These are phyloP conservation scores for Tortrix viridana DNA, from an alignment of 2,888 invertebrate genomes.

Conservation along the genomic window DNA sequence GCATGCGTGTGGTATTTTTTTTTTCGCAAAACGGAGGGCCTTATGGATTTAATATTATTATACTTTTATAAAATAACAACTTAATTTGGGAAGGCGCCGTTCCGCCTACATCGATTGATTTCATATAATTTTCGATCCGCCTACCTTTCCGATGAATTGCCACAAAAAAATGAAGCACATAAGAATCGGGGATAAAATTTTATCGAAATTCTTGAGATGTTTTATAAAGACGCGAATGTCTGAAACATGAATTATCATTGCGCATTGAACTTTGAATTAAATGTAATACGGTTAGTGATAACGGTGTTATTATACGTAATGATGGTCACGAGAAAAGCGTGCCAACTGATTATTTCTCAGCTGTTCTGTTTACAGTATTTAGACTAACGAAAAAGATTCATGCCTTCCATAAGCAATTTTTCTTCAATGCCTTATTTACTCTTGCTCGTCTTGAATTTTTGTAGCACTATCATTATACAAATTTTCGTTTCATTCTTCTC, in stretches of 20 bases:
- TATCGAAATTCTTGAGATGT: constrained; percentile 27
- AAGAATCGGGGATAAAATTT: constrained; percentile 35
- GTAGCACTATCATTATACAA: neutral
- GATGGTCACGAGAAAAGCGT: constrained; percentile 2
- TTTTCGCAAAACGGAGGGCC: constrained; percentile 72
- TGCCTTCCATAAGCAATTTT: neutral
- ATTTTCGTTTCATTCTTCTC: neutral
- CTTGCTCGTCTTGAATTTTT: too few species aligned
- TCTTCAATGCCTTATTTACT: too few species aligned
- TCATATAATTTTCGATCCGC: constrained; percentile 76
- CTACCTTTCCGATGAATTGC: constrained; percentile 62
- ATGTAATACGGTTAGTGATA: constrained; percentile 26
- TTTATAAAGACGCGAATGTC: constrained; percentile 7
- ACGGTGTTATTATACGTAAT: constrained; percentile 10
- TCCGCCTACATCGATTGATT: constrained; percentile 78
- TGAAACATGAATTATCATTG: constrained; percentile 28
- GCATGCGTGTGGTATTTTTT: constrained; percentile 69
- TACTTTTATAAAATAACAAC: constrained; percentile 76
- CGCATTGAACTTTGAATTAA: constrained; percentile 33
- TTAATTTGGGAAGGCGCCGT: constrained; percentile 79
- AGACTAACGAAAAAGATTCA: neutral
- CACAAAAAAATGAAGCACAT: constrained; percentile 62
- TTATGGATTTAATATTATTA: constrained; percentile 70
- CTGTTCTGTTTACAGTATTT: neutral
- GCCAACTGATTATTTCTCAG: neutral